These are phyloP conservation scores for Scaptomyza pallida DNA, from an alignment of 1,140 invertebrate genomes.

Conservation along the genomic window DNA sequence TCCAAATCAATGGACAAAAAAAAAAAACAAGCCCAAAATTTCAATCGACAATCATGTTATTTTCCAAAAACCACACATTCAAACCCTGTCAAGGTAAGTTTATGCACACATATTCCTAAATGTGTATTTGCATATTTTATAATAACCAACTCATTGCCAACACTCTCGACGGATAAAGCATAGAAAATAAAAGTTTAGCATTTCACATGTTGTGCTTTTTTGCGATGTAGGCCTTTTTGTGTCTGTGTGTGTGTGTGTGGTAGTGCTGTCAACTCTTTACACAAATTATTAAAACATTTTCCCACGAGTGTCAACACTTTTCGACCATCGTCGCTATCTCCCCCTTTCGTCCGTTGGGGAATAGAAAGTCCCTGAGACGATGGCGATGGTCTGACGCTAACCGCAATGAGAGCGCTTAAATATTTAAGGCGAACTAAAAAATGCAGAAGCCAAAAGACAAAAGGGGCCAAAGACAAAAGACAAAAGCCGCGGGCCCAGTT, in stretches of 20 bases:
- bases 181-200: conserved; percentile 67
- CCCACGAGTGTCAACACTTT: conserved; percentile 80
- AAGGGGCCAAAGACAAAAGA: conserved; percentile 40
- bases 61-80: not conserved
- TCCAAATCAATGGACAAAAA: not conserved
- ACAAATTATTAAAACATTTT: conserved; percentile 82
- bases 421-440: conserved; percentile 76
- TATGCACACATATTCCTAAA: conserved; percentile 27
- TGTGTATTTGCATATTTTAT: conserved; percentile 70
- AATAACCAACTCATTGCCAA: conserved; percentile 22
- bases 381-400: not conserved
- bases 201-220: conserved; percentile 48
- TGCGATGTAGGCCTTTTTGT: conserved; percentile 2
- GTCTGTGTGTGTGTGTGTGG: conserved; percentile 25
- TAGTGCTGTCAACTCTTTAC: conserved; percentile 75
- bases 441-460: conserved; percentile 69
- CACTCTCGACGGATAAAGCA: not conserved
- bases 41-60: not conserved
- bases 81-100: conserved; percentile 1
- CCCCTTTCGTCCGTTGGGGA: not conserved
- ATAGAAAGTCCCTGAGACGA: not conserved
- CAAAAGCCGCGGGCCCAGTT: conserved; percentile 61
- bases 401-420: conserved; percentile 68
- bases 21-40: no score
- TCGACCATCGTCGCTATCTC: not conserved